Evolutionary conservation across 2,797 vertebrate genomes (phyloP).

Genomic region (Coccyzus lansbergi): DNA sequence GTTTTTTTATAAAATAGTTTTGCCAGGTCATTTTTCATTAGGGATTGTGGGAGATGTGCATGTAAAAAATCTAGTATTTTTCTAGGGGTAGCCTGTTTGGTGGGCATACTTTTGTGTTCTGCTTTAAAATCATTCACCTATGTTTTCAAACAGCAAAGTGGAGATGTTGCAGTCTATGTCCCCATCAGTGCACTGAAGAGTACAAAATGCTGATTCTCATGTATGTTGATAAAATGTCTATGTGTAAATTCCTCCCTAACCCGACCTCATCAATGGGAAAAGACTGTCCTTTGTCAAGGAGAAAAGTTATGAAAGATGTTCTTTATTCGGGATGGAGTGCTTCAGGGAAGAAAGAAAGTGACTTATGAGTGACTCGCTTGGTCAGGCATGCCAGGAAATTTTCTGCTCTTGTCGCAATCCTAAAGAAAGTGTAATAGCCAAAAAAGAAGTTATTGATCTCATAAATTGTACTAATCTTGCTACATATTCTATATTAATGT

Average conservation of each 20-base stretch:
- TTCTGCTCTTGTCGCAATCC: conserved; percentile 34
- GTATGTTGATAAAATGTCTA: conserved; percentile 21
- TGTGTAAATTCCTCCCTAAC: conserved; percentile 1
- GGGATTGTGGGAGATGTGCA: neutral
- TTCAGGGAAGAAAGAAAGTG: conserved; percentile 54
- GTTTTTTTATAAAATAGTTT: neutral
- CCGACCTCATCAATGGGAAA: conserved; percentile 2
- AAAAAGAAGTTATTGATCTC: conserved; percentile 26
- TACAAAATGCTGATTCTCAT: conserved; percentile 22
- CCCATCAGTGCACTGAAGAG: neutral
- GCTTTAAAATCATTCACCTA: neutral
- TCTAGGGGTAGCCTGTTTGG: neutral
- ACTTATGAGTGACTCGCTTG: conserved; percentile 37
- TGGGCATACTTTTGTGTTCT: neutral
- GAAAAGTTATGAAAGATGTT: conserved; percentile 64
- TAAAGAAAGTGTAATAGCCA: neutral
- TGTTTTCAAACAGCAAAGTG: conserved; percentile 16
- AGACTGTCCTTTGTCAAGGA: conserved; percentile 59
- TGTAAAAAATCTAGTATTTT: neutral
- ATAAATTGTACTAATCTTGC: neutral
- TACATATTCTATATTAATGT: neutral
- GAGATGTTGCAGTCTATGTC: neutral
- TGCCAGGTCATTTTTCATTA: conserved; percentile 13
- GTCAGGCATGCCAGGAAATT: conserved; percentile 41
- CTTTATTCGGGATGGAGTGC: conserved; percentile 50